Base-by-base conservation (phyloP, 92 coral and sea anemone species). In the Palythoa heliodiscus region DNA sequence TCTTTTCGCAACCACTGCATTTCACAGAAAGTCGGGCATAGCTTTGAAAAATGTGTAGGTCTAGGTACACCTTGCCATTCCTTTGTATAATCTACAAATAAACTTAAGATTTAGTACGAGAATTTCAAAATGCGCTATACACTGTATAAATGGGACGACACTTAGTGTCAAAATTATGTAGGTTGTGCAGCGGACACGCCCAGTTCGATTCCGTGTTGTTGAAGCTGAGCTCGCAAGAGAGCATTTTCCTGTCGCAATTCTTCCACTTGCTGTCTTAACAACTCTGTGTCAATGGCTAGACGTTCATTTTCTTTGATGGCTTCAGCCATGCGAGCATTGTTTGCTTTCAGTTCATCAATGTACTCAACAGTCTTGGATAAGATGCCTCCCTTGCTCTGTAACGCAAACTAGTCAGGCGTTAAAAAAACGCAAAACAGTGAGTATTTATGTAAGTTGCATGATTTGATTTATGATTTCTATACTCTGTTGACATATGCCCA, bases 371-470 rank as follows among this genome's bases (percentile, higher is more conserved):
- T 94, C 79, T 97, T 97, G 55, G 98, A 95, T 19, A 97, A 90
- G 64, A 97, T 95, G 19, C 99, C 99, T 11, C 99, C 99, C 88
- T 97, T 97, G 74, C 99, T 97, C 99, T 97, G 86, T 11, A 61
- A 53, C 9, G 35, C 70, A 72, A 86, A 48, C 8, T 7, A 6
- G 5, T 25, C 14, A 3, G 1, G 7, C 15, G 24, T 22, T 69
- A 22, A 14, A 67, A 67, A n/a, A 57, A 17, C 73, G 58, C 14
- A 63, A 24, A 14, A 1, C 43, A 37, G 5, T 50, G 83, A 60
- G 50, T 43, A 8, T 43, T 1, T 43, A 43, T 43, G 4, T 5
- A 43, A 43, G 50, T 43, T 43, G 50, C 9, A 43, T 43, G 50
- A 43, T 1, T 29, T 29, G 35, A 29, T 29, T 29, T 29, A 29